A percentile compares a stretch with the other conserved stretches of the same genome.
Evolutionary conservation across 37 sponge, comb jelly and placozoan species (phyloP).

Genomic region (Chondrilla cf. caribensis): DNA sequence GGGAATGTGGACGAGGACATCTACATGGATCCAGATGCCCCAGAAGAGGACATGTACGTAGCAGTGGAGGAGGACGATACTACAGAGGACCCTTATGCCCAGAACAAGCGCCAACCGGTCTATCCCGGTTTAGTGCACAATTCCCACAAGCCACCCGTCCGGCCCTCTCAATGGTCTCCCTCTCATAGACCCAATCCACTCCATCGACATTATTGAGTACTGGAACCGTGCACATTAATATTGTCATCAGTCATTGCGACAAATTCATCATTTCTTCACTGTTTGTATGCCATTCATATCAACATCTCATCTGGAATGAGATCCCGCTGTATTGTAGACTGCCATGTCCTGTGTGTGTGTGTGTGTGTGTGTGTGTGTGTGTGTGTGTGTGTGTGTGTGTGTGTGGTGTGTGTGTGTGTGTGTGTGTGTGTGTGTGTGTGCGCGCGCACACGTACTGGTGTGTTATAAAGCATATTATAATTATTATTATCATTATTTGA

Average conservation of each 20-base stretch:
- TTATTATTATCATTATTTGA: too few relatives aligned
- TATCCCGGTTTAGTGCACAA: neutral
- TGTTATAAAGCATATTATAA: too few relatives aligned
- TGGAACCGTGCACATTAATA: too few relatives aligned
- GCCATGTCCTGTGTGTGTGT: neutral
- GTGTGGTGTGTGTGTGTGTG: conserved; percentile 15
- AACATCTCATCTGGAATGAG: neutral
- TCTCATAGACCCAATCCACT: too few relatives aligned
- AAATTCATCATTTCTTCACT: too few relatives aligned
- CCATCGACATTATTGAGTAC: too few relatives aligned
- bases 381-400: conserved; percentile 24
- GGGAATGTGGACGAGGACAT: neutral
- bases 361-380: conserved; percentile 13
- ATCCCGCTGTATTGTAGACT: neutral
- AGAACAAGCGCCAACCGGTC: neutral
- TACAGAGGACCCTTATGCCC: too few relatives aligned
- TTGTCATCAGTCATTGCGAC: too few relatives aligned
- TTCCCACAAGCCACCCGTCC: neutral
- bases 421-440: neutral
- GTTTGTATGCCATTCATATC: neutral
- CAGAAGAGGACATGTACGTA: conserved; percentile 19
- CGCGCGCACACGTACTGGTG: neutral
- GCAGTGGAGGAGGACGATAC: conserved; percentile 2
- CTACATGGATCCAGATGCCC: neutral
- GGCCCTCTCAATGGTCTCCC: too few relatives aligned